Percentiles rank a stretch among this genome's conserved stretches.
Evolutionary conservation across 2,888 invertebrate species (phyloP).

Genomic region (Nudaria mundana): DNA sequence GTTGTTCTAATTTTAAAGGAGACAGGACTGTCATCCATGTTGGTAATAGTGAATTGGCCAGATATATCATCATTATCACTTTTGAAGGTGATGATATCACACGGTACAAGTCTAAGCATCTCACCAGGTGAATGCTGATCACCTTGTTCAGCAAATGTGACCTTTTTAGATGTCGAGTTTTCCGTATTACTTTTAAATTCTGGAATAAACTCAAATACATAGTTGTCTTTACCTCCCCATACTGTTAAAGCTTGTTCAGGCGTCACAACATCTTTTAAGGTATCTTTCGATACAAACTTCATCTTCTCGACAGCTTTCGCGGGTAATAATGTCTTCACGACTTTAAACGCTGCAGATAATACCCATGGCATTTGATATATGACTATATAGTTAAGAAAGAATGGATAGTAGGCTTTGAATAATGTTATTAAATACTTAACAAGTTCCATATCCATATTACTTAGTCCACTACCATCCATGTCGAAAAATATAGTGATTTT

Average conservation of each 20-base stretch:
- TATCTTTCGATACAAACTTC: conserved; percentile 90
- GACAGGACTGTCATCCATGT: conserved; percentile 79
- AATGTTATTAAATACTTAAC: conserved; percentile 92
- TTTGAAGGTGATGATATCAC: conserved; percentile 86
- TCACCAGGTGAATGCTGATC: conserved; percentile 74
- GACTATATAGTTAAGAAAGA: conserved; percentile 92
- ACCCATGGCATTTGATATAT: conserved; percentile 98
- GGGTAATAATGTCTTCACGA: conserved; percentile 93
- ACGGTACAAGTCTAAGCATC: conserved; percentile 83
- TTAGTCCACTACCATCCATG: conserved; percentile 92
- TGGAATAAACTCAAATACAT: conserved; percentile 86
- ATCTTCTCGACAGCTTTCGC: conserved; percentile 94
- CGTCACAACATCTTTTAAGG: conserved; percentile 87
- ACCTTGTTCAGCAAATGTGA: conserved; percentile 62
- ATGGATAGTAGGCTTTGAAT: conserved; percentile 94
- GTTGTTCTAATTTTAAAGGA: conserved; percentile 94
- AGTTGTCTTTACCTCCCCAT: conserved; percentile 92
- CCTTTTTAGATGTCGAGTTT: conserved; percentile 69
- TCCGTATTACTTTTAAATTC: conserved; percentile 72
- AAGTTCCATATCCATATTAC: conserved; percentile 95
- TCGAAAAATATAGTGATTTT: conserved; percentile 94
- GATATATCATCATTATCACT: conserved; percentile 85
- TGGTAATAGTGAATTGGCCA: conserved; percentile 85
- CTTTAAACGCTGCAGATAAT: conserved; percentile 93
- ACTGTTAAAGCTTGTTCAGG: conserved; percentile 86